A percentile compares a stretch with the other conserved stretches of the same genome.
phyloP scores from a whole-genome alignment of 2,797 vertebrate genomes.

The Selene dorsalis region DNA sequence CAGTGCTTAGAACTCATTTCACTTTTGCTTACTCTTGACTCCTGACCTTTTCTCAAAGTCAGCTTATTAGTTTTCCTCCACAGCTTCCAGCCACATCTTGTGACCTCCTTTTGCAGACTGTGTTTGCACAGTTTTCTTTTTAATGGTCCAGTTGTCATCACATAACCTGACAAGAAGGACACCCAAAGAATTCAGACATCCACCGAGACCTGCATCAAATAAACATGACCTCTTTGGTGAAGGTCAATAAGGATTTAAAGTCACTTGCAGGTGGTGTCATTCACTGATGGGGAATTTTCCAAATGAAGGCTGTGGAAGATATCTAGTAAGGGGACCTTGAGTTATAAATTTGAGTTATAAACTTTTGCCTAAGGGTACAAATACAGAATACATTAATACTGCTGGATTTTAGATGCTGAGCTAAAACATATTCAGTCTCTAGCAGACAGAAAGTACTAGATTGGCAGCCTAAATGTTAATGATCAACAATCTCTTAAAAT shows the following conservation, averaged over 20 bases:
- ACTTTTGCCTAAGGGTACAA: background rate
- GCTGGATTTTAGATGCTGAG: background rate
- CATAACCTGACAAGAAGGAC: background rate
- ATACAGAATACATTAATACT: background rate
- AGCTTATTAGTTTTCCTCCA: background rate
- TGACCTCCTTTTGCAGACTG: background rate
- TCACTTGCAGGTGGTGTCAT: background rate
- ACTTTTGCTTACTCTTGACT: background rate
- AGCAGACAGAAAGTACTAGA: conserved; percentile 1
- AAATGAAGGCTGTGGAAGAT: background rate
- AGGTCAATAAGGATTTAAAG: background rate
- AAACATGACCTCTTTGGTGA: too few relatives aligned
- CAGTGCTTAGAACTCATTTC: background rate
- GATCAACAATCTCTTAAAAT: background rate
- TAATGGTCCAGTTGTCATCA: background rate
- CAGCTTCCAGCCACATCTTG: background rate
- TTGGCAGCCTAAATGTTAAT: background rate
- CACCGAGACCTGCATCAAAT: too few relatives aligned
- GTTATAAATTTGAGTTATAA: background rate
- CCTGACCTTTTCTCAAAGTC: background rate
- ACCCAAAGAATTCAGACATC: too few relatives aligned
- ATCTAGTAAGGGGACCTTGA: background rate
- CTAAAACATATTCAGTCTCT: background rate
- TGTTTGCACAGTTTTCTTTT: background rate
- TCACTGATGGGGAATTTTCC: background rate